Evolutionary conservation across 2,113 vertebrate genomes (phyloP).

Genomic region (Equus quagga): DNA sequence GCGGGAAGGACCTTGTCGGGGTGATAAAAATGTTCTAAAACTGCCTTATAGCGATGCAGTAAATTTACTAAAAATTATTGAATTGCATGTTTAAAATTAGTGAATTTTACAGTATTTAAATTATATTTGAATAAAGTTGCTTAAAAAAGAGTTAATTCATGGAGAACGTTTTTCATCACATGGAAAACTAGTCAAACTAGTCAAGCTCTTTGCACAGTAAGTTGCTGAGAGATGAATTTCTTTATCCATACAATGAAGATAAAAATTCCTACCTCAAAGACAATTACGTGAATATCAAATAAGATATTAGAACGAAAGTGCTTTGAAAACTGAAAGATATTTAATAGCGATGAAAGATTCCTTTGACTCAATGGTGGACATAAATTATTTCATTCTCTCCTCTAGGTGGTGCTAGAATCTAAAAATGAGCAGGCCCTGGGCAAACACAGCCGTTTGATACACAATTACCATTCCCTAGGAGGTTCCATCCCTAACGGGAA

Average conservation of each 20-base stretch:
- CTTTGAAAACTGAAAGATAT: constrained; percentile 47
- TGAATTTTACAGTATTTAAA: background rate
- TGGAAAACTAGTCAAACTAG: background rate
- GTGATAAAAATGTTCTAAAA: background rate
- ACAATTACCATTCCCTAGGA: background rate
- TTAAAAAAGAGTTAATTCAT: background rate
- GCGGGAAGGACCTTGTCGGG: background rate
- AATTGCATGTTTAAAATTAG: background rate
- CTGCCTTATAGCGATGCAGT: background rate
- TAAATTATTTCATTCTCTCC: constrained; percentile 56
- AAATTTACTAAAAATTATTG: background rate
- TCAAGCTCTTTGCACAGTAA: background rate
- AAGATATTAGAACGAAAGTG: background rate
- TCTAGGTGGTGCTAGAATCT: constrained; percentile 86
- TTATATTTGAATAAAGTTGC: background rate
- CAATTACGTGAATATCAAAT: background rate
- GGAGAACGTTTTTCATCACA: background rate
- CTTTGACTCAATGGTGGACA: background rate
- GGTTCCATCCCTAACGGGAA: background rate
- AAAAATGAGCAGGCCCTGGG: background rate
- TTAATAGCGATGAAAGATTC: background rate
- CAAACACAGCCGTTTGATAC: accelerated
- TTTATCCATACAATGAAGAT: background rate
- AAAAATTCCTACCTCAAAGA: background rate
- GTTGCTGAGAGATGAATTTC: background rate